A percentile compares a stretch with the other conserved stretches of the same genome.
phyloP scores from a whole-genome alignment of 37 sponge, comb jelly and placozoan species.

The Agelas oroides region DNA sequence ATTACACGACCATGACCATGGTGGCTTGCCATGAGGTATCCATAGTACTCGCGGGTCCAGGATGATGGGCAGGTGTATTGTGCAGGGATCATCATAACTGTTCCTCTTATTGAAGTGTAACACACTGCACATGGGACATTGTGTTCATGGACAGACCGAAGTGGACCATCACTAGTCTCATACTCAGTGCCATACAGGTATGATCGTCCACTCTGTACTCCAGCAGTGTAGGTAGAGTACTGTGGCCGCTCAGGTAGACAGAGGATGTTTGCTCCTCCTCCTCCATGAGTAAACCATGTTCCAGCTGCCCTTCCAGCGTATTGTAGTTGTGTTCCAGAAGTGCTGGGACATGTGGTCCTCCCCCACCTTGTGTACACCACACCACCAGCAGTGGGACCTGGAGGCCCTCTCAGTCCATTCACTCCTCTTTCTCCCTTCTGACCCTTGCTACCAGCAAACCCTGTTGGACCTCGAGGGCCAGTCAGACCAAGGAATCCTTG shows the following conservation, averaged over 20 bases:
- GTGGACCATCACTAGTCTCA: constrained; percentile 13
- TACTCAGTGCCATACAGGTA: constrained; percentile 35
- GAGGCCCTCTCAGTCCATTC: too few species aligned
- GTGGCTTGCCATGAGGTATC: neutral
- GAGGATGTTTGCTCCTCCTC: neutral
- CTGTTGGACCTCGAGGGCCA: too few species aligned
- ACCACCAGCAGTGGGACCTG: too few species aligned
- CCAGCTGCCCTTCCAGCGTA: too few species aligned
- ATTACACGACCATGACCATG: too few species aligned
- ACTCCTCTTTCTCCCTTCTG: too few species aligned
- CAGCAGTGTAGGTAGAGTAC: constrained; percentile 13
- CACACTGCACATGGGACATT: constrained; percentile 18
- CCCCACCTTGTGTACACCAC: too few species aligned
- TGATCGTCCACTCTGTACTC: constrained; percentile 9
- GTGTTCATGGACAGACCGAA: constrained; percentile 8
- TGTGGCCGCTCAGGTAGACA: constrained; percentile 14
- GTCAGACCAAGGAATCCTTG: too few species aligned
- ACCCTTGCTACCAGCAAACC: too few species aligned
- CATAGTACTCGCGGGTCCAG: constrained; percentile 55
- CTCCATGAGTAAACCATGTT: too few species aligned
- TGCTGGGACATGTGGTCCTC: too few species aligned
- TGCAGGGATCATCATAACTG: constrained; percentile 40
- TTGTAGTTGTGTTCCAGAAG: too few species aligned
- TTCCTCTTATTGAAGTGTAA: constrained; percentile 1
- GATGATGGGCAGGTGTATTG: constrained; percentile 6